Percentiles rank a stretch among this genome's conserved stretches.
Conservation (phyloP, 1,140 invertebrate genomes). For the Lanistes nyassanus region DNA sequence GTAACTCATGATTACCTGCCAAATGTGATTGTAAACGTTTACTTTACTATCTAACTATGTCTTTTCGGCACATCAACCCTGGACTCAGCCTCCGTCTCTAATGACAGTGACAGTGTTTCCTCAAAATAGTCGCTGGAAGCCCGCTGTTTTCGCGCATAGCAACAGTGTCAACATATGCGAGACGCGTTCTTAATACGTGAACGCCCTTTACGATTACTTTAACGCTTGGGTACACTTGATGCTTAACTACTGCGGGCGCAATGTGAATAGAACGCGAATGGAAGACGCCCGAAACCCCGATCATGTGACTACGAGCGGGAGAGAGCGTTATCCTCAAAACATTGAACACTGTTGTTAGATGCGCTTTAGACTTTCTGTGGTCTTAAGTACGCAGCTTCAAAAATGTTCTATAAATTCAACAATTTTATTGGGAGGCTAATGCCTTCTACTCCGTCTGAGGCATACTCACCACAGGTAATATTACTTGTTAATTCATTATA, state of each 20-base stretch:
- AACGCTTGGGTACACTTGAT: too few species aligned
- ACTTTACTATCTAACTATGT: neutral
- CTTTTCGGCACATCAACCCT: neutral
- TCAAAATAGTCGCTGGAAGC: constrained; percentile 29
- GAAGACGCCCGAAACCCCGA: too few species aligned
- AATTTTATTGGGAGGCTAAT: constrained; percentile 20
- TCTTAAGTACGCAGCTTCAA: neutral
- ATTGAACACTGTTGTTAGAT: neutral
- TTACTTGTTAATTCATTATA: too few species aligned
- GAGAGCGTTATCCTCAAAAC: neutral
- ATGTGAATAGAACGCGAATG: neutral
- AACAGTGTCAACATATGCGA: constrained; percentile 28
- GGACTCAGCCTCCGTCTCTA: constrained; percentile 6
- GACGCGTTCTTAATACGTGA: neutral
- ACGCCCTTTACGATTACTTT: neutral
- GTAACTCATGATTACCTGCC: constrained; percentile 29
- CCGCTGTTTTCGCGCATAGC: constrained; percentile 27
- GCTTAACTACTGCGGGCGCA: neutral
- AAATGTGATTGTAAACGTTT: neutral
- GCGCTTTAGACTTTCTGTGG: neutral
- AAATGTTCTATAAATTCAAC: constrained; percentile 44
- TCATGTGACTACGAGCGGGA: neutral
- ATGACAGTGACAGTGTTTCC: constrained; percentile 12
- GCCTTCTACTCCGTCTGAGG: constrained; percentile 23
- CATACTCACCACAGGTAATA: constrained; percentile 29